Evolutionary conservation across 1,140 invertebrate species (phyloP), one percentile per base, ranked within the genome.

Genomic region (Eriocheir sinensis): DNA sequence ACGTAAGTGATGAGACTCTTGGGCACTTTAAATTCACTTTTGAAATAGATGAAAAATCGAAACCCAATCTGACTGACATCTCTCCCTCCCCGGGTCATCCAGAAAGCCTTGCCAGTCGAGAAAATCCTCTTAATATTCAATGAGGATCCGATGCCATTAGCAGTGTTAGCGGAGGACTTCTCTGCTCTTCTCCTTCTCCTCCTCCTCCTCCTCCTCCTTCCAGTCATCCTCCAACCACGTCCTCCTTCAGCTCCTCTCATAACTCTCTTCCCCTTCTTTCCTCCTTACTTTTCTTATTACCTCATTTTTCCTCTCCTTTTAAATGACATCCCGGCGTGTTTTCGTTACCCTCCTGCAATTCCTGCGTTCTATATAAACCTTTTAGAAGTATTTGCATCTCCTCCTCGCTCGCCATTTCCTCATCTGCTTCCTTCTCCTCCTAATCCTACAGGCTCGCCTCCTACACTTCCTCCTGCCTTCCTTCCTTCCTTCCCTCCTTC

Each of bases 391-490:
- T n/a, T n/a, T 72, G 12, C 15, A n/a, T 72, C 60, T 72, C 60
- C 60, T 72, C 60, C n/a, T 72, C 60, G 60, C n/a, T 72, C 60
- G n/a, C 60, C 60, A 72, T 72, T 72, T n/a, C 60, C 60, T 72
- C n/a, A n/a, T 72, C 81, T 38, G 12, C 83, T n/a, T n/a, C 40
- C 30, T 86, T 27, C 17, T 36, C 83, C 34, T 36, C 9, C 83
- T 86, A 38, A 32, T 17, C 81, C 81, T 34, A 12, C 60, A 12
- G 12, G 12, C n/a, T 72, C 15, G 15, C n/a, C 60, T 72, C 60
- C 60, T 15, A 72, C 60, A 15, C 60, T n/a, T 72, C 60, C 60
- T 72, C 60, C 60, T 72, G 12, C 40, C 34, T n/a, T 86, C 83
- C 83, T n/a, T 15, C 80, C 4, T 83, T 27, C 34, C 80, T 36